Conservation (phyloP, 2,113 vertebrate species). For the Callorhinus ursinus region DNA sequence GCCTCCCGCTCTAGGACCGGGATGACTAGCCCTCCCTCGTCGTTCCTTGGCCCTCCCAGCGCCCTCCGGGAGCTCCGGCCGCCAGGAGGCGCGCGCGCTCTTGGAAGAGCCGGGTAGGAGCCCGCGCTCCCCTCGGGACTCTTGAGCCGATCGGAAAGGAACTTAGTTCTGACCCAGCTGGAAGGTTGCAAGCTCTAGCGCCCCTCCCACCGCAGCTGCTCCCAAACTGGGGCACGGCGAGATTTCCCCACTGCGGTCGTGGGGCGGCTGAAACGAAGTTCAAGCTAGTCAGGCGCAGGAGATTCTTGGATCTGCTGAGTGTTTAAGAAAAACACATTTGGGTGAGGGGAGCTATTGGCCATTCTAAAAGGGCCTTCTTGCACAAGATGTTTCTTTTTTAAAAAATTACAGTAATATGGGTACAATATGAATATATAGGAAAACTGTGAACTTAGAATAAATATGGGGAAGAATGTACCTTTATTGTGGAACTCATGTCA, state of each 20-base stretch:
- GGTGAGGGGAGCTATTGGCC: background rate
- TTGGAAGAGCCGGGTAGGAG: background rate
- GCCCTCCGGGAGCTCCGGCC: rapidly evolving
- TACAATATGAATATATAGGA: background rate
- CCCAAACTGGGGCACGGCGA: background rate
- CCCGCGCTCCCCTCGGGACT: rapidly evolving
- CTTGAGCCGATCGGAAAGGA: background rate
- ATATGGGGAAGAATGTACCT: background rate
- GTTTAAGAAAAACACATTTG: constrained; percentile 19
- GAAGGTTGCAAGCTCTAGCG: background rate
- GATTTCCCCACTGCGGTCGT: no score
- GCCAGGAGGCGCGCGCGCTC: constrained; percentile 66
- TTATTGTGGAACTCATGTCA: background rate
- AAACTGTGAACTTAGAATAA: constrained; percentile 3
- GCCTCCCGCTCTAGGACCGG: no score
- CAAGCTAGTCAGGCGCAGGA: background rate
- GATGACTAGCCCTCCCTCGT: background rate
- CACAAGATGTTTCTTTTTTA: background rate
- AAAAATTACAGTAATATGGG: background rate
- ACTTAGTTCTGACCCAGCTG: rapidly evolving
- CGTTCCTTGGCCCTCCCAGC: rapidly evolving
- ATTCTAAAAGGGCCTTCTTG: background rate
- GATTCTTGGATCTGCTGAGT: background rate
- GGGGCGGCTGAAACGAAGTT: background rate
- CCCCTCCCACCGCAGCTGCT: background rate